Conservation (phyloP, 2,797 vertebrate species). For the Danio albolineatus region DNA sequence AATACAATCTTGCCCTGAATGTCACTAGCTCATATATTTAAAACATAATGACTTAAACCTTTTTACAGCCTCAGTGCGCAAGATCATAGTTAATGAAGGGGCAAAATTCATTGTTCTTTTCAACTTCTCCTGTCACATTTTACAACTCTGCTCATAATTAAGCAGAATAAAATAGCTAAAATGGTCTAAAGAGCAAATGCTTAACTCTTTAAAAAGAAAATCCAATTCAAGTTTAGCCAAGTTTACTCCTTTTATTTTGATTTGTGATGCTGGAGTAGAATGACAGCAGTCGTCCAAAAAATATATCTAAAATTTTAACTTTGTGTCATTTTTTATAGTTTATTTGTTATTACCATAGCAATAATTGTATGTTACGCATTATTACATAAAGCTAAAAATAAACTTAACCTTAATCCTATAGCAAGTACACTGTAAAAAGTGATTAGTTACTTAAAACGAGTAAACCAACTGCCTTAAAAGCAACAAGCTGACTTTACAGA, state of each 20-base stretch:
- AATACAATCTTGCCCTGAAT: neutral
- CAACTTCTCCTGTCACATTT: neutral
- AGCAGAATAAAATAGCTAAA: neutral
- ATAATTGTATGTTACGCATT: no score
- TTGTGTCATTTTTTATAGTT: no score
- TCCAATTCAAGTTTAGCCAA: neutral
- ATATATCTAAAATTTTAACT: no score
- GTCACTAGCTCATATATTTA: conserved; percentile 34
- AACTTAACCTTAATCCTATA: no score
- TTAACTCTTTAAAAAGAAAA: neutral
- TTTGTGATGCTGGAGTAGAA: neutral
- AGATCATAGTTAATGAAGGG: conserved; percentile 23
- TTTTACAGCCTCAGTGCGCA: conserved; percentile 13
- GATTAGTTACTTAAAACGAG: no score
- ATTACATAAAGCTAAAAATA: no score
- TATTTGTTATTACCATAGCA: no score
- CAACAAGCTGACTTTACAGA: no score
- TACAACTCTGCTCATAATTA: conserved; percentile 12
- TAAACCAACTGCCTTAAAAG: no score
- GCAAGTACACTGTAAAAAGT: no score
- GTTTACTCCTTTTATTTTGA: conserved; percentile 2
- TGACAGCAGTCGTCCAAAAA: neutral
- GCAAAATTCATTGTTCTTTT: neutral
- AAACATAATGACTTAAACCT: conserved; percentile 20
- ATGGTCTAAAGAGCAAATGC: neutral